phyloP scores from a whole-genome alignment of 2,888 invertebrate genomes.

The Phorcus lineatus region DNA sequence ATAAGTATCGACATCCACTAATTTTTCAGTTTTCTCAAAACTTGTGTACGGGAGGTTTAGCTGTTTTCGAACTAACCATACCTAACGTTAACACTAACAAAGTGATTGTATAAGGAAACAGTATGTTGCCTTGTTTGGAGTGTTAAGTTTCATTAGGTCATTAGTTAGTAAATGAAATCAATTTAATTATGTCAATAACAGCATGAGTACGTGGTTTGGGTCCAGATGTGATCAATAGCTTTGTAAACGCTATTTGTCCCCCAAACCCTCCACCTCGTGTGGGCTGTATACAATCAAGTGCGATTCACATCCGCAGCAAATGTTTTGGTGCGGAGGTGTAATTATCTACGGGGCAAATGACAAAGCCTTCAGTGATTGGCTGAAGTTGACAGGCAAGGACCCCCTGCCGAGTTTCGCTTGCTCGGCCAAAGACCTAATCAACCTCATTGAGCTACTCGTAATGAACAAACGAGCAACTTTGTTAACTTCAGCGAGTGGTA shows the following conservation, averaged over 20 bases:
- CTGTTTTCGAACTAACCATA: too few relatives aligned
- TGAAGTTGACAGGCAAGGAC: background rate
- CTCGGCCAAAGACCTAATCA: constrained; percentile 2
- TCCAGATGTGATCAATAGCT: constrained; percentile 3
- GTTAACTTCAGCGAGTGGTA: background rate
- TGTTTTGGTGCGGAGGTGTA: constrained; percentile 1
- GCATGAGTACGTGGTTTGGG: background rate
- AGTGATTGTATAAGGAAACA: too few relatives aligned
- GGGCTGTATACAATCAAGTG: background rate
- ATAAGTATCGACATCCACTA: too few relatives aligned
- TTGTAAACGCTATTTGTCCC: background rate
- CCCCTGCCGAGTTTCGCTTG: background rate
- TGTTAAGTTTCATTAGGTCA: background rate
- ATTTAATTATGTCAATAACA: background rate
- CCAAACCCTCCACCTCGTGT: background rate
- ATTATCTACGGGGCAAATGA: constrained; percentile 4
- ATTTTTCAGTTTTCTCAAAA: too few relatives aligned
- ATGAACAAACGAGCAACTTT: constrained; percentile 2
- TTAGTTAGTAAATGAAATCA: background rate
- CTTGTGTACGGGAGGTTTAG: too few relatives aligned
- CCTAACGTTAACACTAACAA: too few relatives aligned
- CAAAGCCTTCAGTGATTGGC: background rate
- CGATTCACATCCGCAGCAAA: background rate
- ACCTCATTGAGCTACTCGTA: background rate
- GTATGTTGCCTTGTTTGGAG: too few relatives aligned